Base-by-base conservation (phyloP, 2,888 invertebrate species). In the Drosophila demipolita region DNA sequence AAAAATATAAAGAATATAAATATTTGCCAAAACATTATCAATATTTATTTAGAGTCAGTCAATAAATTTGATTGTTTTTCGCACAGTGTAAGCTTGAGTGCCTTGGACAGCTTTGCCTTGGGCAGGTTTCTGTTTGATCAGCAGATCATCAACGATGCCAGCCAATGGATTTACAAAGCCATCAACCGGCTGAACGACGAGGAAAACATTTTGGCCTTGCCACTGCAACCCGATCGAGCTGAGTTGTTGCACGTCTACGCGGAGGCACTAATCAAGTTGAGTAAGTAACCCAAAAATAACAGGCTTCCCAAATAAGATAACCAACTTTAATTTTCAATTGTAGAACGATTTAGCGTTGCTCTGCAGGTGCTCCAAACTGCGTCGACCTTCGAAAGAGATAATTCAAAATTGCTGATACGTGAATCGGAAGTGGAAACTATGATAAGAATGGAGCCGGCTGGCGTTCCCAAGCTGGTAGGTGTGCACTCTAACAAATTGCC, bases 71-170 rank as follows among this genome's bases (percentile, higher is more conserved):
- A 20, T 32, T 1, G 36, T 33, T 20, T 20, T 12, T 15, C 33
- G 12, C 4, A 1, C 50, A 92, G 92, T 64, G 82, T 59, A 8
- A 82, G 79, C 15, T 36, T 91, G n/a, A 84, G 76, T n/a, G 70
- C 78, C 0, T 57, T 89, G 38, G 92, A 92, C 62, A 77, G 75
- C 8, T 91, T 85, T 55, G 82, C 89, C 4, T 62, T 92, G 58
- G 92, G 86, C 5, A 81, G 79, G 36, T 75, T 84, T 23, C 76
- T 89, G n/a, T 80, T 67, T 15, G 85, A 82, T 40, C 58, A 77
- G 48, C 55, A 66, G 0, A 57, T 54, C 0, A 82, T 82, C 54
- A 54, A 61, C 17, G 52, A 83, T 1, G 87, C 92, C 2, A 66
- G 78, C 0, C 66, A 75, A 15, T 92, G 92, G 92, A 60, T 91